Conservation (phyloP, 2,113 vertebrate species). For the Leuciscus idus region DNA sequence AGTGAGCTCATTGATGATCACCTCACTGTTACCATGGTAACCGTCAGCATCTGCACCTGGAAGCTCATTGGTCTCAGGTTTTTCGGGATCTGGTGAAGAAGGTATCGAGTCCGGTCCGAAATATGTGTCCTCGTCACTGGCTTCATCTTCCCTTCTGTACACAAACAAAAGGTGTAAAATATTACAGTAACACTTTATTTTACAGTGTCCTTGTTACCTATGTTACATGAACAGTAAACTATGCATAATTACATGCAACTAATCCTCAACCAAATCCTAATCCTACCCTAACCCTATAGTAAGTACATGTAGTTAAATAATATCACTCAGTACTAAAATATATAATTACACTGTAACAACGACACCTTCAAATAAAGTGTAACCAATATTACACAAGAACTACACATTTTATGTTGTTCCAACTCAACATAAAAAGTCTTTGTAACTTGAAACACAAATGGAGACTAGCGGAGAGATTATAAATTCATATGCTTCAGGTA, state of each 20-base stretch:
- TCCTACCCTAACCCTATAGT: no score
- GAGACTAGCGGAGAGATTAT: background rate
- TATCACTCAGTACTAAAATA: no score
- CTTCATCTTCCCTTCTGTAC: constrained; percentile 36
- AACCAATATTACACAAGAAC: background rate
- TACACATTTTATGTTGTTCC: background rate
- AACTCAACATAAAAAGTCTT: background rate
- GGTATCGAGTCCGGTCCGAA: constrained; percentile 43
- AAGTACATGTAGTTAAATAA: no score
- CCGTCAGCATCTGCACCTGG: constrained; percentile 4
- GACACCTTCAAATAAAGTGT: no score
- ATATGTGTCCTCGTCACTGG: constrained; percentile 41
- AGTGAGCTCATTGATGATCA: background rate
- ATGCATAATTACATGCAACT: no score
- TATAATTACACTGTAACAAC: no score
- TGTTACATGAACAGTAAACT: no score
- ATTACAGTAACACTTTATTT: no score
- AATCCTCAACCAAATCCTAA: no score
- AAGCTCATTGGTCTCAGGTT: background rate
- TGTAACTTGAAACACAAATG: background rate
- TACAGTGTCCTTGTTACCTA: no score
- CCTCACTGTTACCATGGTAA: background rate
- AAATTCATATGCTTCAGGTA: background rate
- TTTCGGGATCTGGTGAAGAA: background rate
- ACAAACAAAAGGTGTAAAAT: constrained; percentile 1